Conservation (phyloP, 2,113 vertebrate genomes). For the Corythornis vintsioides region DNA sequence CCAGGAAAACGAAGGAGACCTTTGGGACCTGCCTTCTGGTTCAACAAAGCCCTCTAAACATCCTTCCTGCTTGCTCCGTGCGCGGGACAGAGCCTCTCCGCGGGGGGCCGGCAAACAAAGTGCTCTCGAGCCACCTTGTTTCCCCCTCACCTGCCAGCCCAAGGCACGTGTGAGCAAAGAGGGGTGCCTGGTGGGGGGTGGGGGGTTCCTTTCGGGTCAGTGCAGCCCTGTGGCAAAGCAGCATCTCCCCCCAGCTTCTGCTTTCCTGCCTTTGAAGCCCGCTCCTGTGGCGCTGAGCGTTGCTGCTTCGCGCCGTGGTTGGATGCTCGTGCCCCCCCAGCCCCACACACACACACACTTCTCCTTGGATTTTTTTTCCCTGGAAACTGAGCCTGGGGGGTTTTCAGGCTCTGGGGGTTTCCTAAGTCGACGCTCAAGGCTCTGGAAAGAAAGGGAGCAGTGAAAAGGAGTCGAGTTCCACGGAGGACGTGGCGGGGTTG, state of each 20-base stretch:
- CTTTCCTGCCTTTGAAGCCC: not conserved
- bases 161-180: not conserved
- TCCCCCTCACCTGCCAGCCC: not conserved
- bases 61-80: not conserved
- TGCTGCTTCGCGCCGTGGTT: not conserved
- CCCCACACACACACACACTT: no score
- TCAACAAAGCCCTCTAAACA: not conserved
- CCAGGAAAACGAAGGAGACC: not conserved
- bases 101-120: not conserved
- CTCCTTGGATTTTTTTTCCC: not conserved
- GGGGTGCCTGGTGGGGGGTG: not conserved
- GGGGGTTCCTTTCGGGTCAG: no score
- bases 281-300: not conserved
- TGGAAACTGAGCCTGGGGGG: not conserved
- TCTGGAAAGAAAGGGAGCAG: not conserved
- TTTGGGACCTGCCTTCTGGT: not conserved
- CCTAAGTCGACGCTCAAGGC: not conserved
- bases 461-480: not conserved
- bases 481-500: not conserved
- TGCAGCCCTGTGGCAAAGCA: not conserved
- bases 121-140: not conserved
- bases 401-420: not conserved
- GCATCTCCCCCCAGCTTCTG: not conserved
- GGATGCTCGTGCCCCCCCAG: not conserved
- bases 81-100: not conserved